Percentiles rank a stretch among this genome's conserved stretches.
These are phyloP conservation scores for Coracias cyanogaster DNA, from an alignment of 2,797 vertebrate species.

Conservation along the genomic window DNA sequence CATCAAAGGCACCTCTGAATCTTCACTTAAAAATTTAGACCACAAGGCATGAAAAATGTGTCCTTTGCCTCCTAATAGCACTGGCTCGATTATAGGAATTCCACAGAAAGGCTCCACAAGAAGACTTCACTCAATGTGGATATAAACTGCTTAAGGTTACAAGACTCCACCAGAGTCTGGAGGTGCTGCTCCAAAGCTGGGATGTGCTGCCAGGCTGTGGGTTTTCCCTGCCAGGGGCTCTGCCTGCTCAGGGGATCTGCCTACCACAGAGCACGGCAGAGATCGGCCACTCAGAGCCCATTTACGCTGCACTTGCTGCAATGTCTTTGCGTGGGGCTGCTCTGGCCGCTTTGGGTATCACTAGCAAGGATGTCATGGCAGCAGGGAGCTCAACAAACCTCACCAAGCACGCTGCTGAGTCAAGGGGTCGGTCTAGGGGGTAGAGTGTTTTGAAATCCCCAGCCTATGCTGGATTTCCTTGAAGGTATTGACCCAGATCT, in stretches of 20 bases:
- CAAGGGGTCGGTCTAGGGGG: background rate
- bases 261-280: accelerated
- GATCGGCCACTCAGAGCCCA: too few species aligned
- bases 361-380: background rate
- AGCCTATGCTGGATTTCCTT: background rate
- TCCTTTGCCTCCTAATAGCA: background rate
- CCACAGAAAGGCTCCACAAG: background rate
- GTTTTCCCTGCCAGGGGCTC: background rate
- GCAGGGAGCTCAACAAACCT: background rate
- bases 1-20: conserved; percentile 42
- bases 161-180: background rate
- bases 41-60: background rate
- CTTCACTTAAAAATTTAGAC: conserved; percentile 6
- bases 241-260: background rate
- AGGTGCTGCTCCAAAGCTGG: background rate
- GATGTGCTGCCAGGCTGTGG: background rate
- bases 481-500: background rate
- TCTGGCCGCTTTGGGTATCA: accelerated
- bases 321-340: accelerated
- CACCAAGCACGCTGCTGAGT: background rate
- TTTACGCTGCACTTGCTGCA: accelerated
- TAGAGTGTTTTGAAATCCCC: background rate
- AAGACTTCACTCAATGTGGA: background rate
- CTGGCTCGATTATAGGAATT: accelerated
- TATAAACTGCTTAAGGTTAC: background rate